Evolutionary conservation across 2,888 invertebrate species (phyloP).

Genomic region (Brenthis hecate): DNA sequence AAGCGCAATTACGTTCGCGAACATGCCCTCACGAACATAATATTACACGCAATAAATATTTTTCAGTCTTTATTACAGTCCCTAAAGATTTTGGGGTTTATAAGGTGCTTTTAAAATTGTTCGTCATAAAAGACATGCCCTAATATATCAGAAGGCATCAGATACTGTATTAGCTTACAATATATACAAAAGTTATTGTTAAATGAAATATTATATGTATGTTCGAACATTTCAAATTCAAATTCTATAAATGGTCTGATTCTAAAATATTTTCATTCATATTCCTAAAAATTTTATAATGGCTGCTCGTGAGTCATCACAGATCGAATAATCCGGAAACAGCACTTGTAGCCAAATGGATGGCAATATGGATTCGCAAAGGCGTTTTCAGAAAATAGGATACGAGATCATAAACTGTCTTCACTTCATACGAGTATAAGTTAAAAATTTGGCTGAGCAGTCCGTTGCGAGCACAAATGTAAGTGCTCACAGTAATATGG

Average conservation of each 20-base stretch:
- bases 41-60: conserved; percentile 60
- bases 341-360: conserved; percentile 60
- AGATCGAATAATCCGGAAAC: conserved; percentile 50
- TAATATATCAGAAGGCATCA: background rate
- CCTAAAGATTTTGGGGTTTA: conserved; percentile 58
- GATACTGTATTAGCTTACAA: conserved; percentile 8
- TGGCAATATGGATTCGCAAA: conserved; percentile 58
- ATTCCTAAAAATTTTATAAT: conserved; percentile 32
- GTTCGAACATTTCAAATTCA: background rate
- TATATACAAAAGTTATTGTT: background rate
- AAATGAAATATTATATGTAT: background rate
- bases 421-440: conserved; percentile 68
- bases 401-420: conserved; percentile 69
- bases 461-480: conserved; percentile 62
- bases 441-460: conserved; percentile 75
- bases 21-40: conserved; percentile 68
- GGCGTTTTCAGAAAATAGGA: conserved; percentile 63
- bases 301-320: conserved; percentile 48
- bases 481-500: conserved; percentile 64
- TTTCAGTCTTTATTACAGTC: conserved; percentile 64
- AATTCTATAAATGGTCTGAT: conserved; percentile 20
- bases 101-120: conserved; percentile 39
- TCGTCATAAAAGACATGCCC: conserved; percentile 7
- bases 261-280: conserved; percentile 30
- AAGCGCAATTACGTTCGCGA: conserved; percentile 72